Evolutionary conservation across 53 echinoderm and acorn worm genomes (phyloP), one percentile per base, ranked within the genome.

Genomic region (Zoroaster sp.): DNA sequence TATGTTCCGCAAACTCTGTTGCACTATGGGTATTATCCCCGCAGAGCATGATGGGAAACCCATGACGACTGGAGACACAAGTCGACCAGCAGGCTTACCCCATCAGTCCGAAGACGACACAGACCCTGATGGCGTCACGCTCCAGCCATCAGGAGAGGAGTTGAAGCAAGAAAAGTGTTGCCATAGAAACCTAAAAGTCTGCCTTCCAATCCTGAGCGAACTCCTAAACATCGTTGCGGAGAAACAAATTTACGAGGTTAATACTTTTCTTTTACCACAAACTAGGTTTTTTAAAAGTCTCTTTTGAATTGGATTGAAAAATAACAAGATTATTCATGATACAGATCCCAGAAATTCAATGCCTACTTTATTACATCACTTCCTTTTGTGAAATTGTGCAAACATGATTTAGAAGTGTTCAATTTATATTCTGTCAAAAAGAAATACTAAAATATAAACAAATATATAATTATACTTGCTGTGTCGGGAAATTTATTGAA

Each of bases 1-100:
- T 1, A 79, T 94, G 81, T 66, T 92, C 53, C 45, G 77, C 31
- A 92, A 94, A 34, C 67, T 92, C 44, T 87, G 94, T 38, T 35
- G 70, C 59, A 35, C 75, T 47, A 83, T 94, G 94, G 77, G 80
- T 32, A 59, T 94, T 43, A 59, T 54, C 32, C 54, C 86, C 5
- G 65, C 59, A 25, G 63, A 71, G 78, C 70, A 40, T 41, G 43
- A 72, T 66, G 63, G n/a, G 35, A 80, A 53, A 37, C 51, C 83
- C 90, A 38, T 40, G 69, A 72, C 5, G 78, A 80, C 25, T 33
- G 81, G 54, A 90, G 74, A 33, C 10, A 37, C 72, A 21, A 36
- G 3, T 32, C 53, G 52, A 55, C 78, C 21, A 55, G 35, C 40
- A 40, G 52, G 17, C 49, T 15, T 18, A 36, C 4, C 30, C n/a